These are phyloP conservation scores for Schrankia costaestrigalis DNA, from an alignment of 2,888 invertebrate species.

Conservation along the genomic window DNA sequence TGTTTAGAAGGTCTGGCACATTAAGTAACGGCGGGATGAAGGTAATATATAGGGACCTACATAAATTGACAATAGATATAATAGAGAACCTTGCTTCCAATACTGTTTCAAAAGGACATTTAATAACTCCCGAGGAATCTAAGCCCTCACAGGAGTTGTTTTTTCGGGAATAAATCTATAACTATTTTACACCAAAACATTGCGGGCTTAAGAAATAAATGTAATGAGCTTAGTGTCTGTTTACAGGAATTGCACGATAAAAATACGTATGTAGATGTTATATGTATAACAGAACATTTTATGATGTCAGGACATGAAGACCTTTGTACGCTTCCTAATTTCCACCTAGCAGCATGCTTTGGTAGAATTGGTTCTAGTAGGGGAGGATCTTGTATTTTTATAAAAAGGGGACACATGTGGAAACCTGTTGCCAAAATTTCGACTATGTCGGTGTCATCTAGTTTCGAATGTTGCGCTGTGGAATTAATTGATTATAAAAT, in stretches of 20 bases:
- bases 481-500: not conserved
- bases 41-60: not conserved
- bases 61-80: not conserved
- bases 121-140: not conserved
- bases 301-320: conserved; percentile 1
- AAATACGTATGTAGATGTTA: not conserved
- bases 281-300: not conserved
- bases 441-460: not conserved
- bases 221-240: not conserved
- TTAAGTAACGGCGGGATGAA: conserved; percentile 2
- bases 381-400: not conserved
- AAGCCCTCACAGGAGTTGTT: not conserved
- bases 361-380: not conserved
- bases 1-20: not conserved
- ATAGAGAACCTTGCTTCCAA: not conserved
- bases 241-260: not conserved
- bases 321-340: not conserved
- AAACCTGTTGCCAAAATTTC: not conserved
- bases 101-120: not conserved
- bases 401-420: not conserved
- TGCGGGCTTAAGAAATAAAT: not conserved
- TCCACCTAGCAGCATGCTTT: not conserved
- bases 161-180: not conserved
- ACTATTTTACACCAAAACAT: not conserved
- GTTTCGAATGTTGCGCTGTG: not conserved